phyloP scores from a whole-genome alignment of 2,888 invertebrate genomes.

The Pogonocherus hispidulus region DNA sequence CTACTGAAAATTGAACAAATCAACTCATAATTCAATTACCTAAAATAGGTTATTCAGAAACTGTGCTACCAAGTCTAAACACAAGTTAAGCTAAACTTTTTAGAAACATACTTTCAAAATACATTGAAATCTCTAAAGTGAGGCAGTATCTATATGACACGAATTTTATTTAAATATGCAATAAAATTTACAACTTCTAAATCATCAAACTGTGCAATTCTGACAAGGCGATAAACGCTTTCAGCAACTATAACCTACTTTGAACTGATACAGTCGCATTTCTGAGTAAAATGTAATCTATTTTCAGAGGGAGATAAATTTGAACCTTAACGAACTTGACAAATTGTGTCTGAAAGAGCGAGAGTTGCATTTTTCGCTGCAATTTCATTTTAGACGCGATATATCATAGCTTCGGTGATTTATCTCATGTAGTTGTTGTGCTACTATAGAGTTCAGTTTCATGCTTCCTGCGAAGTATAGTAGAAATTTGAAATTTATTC shows the following conservation, averaged over 20 bases:
- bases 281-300: constrained; percentile 6
- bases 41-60: too few species aligned
- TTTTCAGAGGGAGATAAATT: not conserved
- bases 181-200: not conserved
- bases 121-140: too few species aligned
- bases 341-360: not conserved
- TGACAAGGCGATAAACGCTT: not conserved
- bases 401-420: not conserved
- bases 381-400: not conserved
- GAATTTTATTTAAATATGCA: too few species aligned
- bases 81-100: too few species aligned
- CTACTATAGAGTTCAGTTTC: not conserved
- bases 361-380: not conserved
- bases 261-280: not conserved
- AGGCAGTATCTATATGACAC: too few species aligned
- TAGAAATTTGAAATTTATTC: constrained; percentile 1
- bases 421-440: not conserved
- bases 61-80: too few species aligned
- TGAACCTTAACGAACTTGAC: not conserved
- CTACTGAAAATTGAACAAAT: too few species aligned
- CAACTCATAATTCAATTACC: too few species aligned
- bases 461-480: too few species aligned
- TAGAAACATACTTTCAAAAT: too few species aligned
- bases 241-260: not conserved
- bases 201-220: not conserved